Conservation (phyloP, 2,888 invertebrate genomes). For the Stenichneumon culpator region DNA sequence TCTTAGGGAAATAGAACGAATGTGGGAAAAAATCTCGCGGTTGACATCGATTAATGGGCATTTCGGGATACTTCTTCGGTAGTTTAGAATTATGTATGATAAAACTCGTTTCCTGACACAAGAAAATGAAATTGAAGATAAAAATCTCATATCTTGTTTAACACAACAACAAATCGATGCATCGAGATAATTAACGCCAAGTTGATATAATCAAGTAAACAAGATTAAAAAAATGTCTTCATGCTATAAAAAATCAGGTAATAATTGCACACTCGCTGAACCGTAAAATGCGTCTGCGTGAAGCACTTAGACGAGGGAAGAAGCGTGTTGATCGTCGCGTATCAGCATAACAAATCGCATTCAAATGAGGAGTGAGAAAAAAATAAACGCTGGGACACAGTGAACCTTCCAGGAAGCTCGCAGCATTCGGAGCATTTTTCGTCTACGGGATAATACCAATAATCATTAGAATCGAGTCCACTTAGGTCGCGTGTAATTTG, state of each 20-base stretch:
- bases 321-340: background rate
- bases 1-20: background rate
- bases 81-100: no score
- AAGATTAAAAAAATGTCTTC: background rate
- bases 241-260: background rate
- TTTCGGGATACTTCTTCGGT: no score
- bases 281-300: constrained; percentile 53
- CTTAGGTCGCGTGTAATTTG: constrained; percentile 83
- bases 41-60: no score
- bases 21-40: no score
- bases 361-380: constrained; percentile 80
- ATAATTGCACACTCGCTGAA: background rate
- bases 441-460: constrained; percentile 78
- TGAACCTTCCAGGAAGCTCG: constrained; percentile 81
- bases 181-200: background rate
- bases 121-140: no score
- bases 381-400: constrained; percentile 71
- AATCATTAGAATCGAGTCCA: constrained; percentile 82
- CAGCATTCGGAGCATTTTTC: constrained; percentile 68
- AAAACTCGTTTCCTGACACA: no score
- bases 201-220: background rate
- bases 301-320: constrained; percentile 50
- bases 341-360: constrained; percentile 76
- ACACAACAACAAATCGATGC: no score
- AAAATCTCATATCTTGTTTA: no score